Evolutionary conservation across 2,888 invertebrate genomes (phyloP).

Genomic region (Drosophila monieri): DNA sequence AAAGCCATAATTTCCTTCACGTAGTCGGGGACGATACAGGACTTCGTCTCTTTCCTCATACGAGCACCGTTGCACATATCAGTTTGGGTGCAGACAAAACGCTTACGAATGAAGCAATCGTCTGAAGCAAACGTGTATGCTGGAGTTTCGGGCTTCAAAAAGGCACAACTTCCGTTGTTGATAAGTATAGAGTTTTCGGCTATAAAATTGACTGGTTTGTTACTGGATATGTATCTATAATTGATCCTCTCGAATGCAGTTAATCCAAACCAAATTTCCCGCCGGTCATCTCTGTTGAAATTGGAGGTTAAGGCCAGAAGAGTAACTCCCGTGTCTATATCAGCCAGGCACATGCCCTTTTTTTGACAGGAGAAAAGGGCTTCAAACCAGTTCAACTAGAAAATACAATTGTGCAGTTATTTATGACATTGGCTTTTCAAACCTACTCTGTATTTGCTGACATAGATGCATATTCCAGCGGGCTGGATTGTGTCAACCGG

Average conservation of each 20-base stretch:
- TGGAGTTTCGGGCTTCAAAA: background rate
- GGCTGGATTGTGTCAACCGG: background rate
- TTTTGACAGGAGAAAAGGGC: constrained; percentile 34
- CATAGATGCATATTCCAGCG: constrained; percentile 37
- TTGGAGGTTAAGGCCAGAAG: background rate
- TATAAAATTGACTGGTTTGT: background rate
- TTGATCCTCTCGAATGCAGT: constrained; percentile 24
- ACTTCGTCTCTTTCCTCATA: background rate
- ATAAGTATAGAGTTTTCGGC: background rate
- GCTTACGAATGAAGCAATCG: constrained; percentile 3
- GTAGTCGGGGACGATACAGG: background rate
- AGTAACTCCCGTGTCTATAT: constrained; percentile 1
- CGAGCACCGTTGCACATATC: constrained; percentile 18
- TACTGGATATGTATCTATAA: constrained; percentile 25
- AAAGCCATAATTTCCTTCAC: background rate
- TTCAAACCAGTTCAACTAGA: constrained; percentile 24
- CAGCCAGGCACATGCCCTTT: constrained; percentile 38
- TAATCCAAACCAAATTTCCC: constrained; percentile 44
- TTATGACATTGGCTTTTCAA: background rate
- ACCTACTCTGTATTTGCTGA: constrained; percentile 31
- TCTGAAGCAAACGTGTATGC: constrained; percentile 4
- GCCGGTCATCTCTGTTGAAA: background rate
- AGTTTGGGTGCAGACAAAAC: constrained; percentile 32
- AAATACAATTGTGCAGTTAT: constrained; percentile 14
- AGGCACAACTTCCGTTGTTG: constrained; percentile 25